Conservation (phyloP, 2,113 vertebrate species). For the Elgaria multicarinata region DNA sequence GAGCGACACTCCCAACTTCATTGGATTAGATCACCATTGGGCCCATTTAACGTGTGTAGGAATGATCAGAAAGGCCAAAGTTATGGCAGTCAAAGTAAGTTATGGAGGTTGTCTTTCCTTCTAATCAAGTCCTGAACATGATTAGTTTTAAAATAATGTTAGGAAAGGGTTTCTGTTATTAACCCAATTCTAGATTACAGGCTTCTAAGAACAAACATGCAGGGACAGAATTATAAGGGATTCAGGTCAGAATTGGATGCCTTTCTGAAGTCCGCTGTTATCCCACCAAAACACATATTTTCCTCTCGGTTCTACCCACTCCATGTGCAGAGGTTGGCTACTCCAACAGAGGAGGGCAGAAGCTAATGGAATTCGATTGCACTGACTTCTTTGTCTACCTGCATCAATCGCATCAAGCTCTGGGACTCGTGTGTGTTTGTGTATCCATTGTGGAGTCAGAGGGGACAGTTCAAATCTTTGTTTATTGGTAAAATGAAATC, state of each 20-base stretch:
- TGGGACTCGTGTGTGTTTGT: background rate
- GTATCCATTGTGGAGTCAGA: background rate
- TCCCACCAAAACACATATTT: background rate
- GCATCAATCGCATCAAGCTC: background rate
- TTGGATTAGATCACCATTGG: background rate
- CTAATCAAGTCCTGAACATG: background rate
- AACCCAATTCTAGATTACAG: background rate
- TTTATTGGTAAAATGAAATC: background rate
- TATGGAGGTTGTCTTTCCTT: background rate
- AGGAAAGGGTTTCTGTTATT: background rate
- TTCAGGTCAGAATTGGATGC: background rate
- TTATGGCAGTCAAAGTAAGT: background rate
- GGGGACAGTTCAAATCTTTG: background rate
- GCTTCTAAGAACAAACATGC: background rate
- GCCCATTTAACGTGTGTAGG: background rate
- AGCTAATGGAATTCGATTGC: background rate
- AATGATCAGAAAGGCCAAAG: background rate
- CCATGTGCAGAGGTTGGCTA: background rate
- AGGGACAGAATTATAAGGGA: background rate
- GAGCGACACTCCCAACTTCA: too few species aligned
- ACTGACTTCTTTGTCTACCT: background rate
- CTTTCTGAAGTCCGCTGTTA: background rate
- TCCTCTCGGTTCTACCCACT: background rate
- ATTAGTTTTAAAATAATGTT: background rate
- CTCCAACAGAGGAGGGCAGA: background rate